These are phyloP conservation scores for Drosophila ambigua DNA, from an alignment of 1,140 invertebrate species.

Conservation along the genomic window DNA sequence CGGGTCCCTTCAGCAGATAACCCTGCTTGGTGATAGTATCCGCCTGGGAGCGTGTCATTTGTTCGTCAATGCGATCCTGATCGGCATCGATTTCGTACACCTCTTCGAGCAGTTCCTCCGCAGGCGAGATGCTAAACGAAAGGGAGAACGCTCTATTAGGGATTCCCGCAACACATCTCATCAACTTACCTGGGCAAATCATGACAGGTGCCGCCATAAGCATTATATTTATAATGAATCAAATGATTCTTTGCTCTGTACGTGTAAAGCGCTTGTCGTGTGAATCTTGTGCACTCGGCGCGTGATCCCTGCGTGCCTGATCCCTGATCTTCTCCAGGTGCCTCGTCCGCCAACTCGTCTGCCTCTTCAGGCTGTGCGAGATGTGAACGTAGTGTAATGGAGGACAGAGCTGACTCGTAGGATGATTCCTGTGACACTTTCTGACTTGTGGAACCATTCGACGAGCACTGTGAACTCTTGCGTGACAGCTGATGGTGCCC, in stretches of 20 bases:
- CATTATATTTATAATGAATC: conserved; percentile 94
- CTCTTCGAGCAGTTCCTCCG: conserved; percentile 90
- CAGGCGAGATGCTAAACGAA: conserved; percentile 52
- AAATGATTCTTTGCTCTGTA: conserved; percentile 94
- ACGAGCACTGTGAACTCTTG: conserved; percentile 72
- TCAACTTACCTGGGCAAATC: conserved; percentile 91
- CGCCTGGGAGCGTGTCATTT: conserved; percentile 86
- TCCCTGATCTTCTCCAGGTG: conserved; percentile 27
- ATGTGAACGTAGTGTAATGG: conserved; percentile 70
- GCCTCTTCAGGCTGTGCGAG: conserved; percentile 74
- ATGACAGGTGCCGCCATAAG: conserved; percentile 92
- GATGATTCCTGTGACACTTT: conserved; percentile 67
- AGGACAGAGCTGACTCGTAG: conserved; percentile 73
- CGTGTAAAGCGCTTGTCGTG: conserved; percentile 93
- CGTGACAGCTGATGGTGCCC: conserved; percentile 61
- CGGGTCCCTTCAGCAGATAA: conserved; percentile 95
- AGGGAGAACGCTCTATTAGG: not conserved
- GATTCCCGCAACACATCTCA: not conserved
- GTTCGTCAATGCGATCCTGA: conserved; percentile 91
- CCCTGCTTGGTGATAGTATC: conserved; percentile 94
- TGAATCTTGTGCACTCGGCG: conserved; percentile 88
- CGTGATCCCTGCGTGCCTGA: conserved; percentile 33
- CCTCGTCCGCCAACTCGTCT: conserved; percentile 69
- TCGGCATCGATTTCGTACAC: conserved; percentile 95
- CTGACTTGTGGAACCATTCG: conserved; percentile 61